Percentiles rank a stretch among this genome's conserved stretches.
Evolutionary conservation across 2,888 invertebrate species (phyloP).

Genomic region (Diarsia brunnea): DNA sequence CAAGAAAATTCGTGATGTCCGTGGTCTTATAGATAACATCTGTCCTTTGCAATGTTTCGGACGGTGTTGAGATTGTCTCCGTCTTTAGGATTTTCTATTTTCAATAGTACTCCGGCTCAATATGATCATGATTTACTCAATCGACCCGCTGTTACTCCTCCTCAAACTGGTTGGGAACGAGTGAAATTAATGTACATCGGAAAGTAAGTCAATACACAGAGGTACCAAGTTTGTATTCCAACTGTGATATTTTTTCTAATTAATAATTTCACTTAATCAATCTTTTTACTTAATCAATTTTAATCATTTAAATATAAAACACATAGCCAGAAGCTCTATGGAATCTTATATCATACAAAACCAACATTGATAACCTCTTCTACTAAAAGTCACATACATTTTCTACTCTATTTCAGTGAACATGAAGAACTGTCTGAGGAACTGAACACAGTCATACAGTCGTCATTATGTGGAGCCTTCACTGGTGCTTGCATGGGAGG

Average conservation of each 20-base stretch:
- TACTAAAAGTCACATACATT: background rate
- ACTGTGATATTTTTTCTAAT: background rate
- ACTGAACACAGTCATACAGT: conserved; percentile 91
- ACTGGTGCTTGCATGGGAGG: conserved; percentile 93
- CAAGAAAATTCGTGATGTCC: conserved; percentile 22
- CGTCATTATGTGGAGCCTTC: conserved; percentile 90
- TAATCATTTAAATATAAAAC: background rate
- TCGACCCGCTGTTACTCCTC: conserved; percentile 17
- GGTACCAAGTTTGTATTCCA: background rate
- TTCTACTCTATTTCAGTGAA: conserved; percentile 89
- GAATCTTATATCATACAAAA: too few species aligned
- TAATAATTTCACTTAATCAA: too few species aligned
- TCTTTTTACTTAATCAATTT: too few species aligned
- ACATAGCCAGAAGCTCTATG: too few species aligned
- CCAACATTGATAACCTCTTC: too few species aligned
- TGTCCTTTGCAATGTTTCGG: conserved; percentile 72
- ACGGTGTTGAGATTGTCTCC: conserved; percentile 79
- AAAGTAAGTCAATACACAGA: conserved; percentile 80
- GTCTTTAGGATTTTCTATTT: conserved; percentile 75
- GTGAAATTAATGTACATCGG: conserved; percentile 86
- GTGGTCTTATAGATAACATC: conserved; percentile 22
- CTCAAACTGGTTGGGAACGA: conserved; percentile 87
- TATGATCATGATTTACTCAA: conserved; percentile 75
- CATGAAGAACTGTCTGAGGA: conserved; percentile 92
- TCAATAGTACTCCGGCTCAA: conserved; percentile 63